phyloP scores from a whole-genome alignment of 2,888 invertebrate genomes.

The Hecatera dysodea region DNA sequence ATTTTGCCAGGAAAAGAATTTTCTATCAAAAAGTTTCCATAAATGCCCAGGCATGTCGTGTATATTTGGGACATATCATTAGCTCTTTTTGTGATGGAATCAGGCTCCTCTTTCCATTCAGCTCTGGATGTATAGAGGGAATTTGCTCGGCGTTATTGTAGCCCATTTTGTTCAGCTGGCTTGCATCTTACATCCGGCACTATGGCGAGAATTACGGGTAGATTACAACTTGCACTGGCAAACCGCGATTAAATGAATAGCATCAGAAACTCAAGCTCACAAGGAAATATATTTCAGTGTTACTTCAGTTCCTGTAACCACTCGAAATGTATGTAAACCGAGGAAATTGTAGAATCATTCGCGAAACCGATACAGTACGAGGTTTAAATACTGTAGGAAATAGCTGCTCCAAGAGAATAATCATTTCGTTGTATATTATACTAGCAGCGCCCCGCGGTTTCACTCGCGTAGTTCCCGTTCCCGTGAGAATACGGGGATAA shows the following conservation, averaged over 20 bases:
- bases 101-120: neutral
- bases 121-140: neutral
- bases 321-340: neutral
- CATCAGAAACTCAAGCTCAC: constrained; percentile 21
- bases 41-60: neutral
- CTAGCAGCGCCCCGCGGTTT: too few species aligned
- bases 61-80: neutral
- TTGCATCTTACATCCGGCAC: constrained; percentile 41
- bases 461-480: too few species aligned
- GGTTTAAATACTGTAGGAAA: neutral
- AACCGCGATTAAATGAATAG: constrained; percentile 31
- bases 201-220: constrained; percentile 14
- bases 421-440: too few species aligned
- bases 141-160: constrained; percentile 7
- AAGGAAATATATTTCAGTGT: constrained; percentile 4
- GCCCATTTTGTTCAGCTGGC: constrained; percentile 40
- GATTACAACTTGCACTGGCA: constrained; percentile 19
- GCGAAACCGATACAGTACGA: neutral
- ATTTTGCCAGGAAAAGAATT: constrained; percentile 17
- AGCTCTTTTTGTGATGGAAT: neutral
- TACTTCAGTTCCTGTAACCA: neutral
- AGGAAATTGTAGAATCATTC: neutral
- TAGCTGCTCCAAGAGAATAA: neutral
- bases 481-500: too few species aligned
- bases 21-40: neutral